Evolutionary conservation across 2,888 invertebrate species (phyloP).

Genomic region (Amphipyra berbera): DNA sequence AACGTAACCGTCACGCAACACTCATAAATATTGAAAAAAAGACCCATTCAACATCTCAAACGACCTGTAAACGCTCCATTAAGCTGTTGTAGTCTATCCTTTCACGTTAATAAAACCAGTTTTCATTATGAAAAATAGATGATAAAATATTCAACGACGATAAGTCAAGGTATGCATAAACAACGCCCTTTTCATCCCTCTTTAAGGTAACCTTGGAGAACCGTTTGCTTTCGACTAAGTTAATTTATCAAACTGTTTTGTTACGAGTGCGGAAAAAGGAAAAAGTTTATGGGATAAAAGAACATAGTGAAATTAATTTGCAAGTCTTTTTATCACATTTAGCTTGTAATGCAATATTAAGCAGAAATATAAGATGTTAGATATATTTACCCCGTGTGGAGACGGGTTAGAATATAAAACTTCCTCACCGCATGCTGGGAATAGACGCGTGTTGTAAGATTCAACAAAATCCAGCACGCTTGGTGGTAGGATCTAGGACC

Average conservation of each 20-base stretch:
- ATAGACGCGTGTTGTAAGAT: too few relatives aligned
- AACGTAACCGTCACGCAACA: neutral
- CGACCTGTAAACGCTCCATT: conserved; percentile 24
- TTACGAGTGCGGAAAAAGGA: conserved; percentile 15
- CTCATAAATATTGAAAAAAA: conserved; percentile 8
- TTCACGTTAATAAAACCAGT: conserved; percentile 40
- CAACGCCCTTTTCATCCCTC: conserved; percentile 57
- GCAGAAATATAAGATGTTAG: too few relatives aligned
- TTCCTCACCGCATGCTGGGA: too few relatives aligned
- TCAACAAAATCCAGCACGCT: too few relatives aligned
- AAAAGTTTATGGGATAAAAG: conserved; percentile 15
- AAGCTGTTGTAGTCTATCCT: conserved; percentile 41
- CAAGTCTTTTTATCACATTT: conserved; percentile 2
- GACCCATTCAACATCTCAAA: conserved; percentile 29
- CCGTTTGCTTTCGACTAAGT: conserved; percentile 39
- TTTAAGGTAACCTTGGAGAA: conserved; percentile 53
- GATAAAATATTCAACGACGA: conserved; percentile 60
- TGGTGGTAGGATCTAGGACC: too few relatives aligned
- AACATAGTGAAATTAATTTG: conserved; percentile 2
- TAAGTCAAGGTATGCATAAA: conserved; percentile 63
- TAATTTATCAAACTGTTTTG: conserved; percentile 58
- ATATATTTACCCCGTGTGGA: too few relatives aligned
- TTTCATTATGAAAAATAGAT: conserved; percentile 51
- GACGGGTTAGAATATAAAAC: too few relatives aligned
- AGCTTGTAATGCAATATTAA: too few relatives aligned